Evolutionary conservation across 2,888 invertebrate genomes (phyloP).

Genomic region (Chironomus tentans): DNA sequence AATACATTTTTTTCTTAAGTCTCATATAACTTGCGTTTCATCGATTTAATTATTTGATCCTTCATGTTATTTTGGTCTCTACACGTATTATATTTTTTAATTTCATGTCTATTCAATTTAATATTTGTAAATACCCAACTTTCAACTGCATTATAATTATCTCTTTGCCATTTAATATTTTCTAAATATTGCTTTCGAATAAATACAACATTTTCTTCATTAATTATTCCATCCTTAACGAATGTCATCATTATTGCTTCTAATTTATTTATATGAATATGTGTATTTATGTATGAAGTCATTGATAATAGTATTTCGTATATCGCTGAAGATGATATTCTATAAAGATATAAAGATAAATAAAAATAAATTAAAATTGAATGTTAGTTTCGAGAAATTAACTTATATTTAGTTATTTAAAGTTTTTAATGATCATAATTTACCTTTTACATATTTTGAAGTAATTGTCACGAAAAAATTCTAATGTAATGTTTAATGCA

Average conservation of each 20-base stretch:
- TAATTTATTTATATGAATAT: neutral
- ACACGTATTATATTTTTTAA: too few species aligned
- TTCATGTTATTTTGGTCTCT: too few species aligned
- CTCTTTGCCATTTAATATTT: neutral
- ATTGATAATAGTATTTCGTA: neutral
- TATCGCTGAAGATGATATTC: neutral
- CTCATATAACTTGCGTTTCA: too few species aligned
- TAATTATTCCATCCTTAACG: neutral
- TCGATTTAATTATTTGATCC: too few species aligned
- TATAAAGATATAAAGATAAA: too few species aligned
- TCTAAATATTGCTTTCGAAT: neutral
- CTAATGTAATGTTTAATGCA: neutral
- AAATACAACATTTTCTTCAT: neutral
- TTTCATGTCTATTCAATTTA: too few species aligned
- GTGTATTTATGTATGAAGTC: neutral
- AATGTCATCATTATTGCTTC: neutral
- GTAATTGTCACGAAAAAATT: neutral
- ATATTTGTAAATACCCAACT: neutral
- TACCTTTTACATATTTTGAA: neutral
- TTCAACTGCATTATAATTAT: neutral
- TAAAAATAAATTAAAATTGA: too few species aligned
- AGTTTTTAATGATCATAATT: neutral
- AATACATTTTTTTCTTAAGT: too few species aligned
- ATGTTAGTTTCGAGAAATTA: too few species aligned
- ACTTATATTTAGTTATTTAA: too few species aligned